Evolutionary conservation across 2,113 vertebrate species (phyloP).

Genomic region (Rhipidura dahli): DNA sequence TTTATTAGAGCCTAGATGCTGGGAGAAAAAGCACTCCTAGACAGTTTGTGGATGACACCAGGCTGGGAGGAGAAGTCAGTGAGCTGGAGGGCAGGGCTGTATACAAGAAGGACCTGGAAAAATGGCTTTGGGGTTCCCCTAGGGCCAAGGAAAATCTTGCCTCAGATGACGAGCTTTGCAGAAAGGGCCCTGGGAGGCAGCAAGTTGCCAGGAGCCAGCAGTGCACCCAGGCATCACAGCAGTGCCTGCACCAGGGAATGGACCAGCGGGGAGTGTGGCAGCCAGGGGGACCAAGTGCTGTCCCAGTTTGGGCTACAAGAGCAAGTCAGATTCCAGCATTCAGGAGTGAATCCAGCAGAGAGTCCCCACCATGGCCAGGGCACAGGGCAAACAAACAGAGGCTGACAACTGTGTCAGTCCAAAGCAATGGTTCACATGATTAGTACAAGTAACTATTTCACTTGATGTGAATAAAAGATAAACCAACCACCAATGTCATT

Average conservation of each 20-base stretch:
- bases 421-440: neutral
- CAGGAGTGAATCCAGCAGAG: neutral
- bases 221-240: neutral
- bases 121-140: accelerated
- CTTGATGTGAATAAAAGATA: neutral
- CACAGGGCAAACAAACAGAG: neutral
- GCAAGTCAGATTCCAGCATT: neutral
- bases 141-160: neutral
- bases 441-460: neutral
- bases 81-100: neutral
- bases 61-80: neutral
- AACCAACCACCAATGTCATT: neutral
- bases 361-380: accelerated
- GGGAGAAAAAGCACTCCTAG: neutral
- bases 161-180: neutral
- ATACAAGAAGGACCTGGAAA: neutral
- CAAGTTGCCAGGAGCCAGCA: neutral
- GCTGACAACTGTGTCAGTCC: neutral
- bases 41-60: neutral
- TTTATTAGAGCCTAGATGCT: neutral
- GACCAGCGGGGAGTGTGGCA: too few relatives aligned
- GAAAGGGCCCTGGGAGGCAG: neutral
- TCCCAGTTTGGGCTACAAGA: neutral
- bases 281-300: accelerated
- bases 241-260: neutral